Evolutionary conservation across 2,888 invertebrate species (phyloP), one percentile per base, ranked within the genome.

Genomic region (Idaea biselata): DNA sequence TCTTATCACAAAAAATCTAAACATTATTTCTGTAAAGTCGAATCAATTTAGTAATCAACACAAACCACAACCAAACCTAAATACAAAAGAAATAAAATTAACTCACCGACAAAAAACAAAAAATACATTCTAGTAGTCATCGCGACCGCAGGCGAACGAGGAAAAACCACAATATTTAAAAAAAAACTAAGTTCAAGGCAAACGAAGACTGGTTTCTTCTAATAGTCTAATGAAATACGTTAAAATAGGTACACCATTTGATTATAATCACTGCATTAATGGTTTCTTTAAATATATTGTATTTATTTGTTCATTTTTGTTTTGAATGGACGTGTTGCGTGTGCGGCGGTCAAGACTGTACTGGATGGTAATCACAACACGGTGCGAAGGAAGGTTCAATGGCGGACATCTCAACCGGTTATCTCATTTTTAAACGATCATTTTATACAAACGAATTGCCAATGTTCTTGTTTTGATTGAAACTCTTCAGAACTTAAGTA

Each of bases 41-140:
- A 44, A 44, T 0, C 44, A 44, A 44, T 44, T 44, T 14, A 0
- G 11, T 7, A 8, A 25, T 8, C 7, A 44, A 8, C 11, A 44
- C 14, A 8, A 11, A 44, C 44, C 44, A 11, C 44, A 44, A 0
- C 11, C 11, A 11, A 3, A 44, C 7, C 14, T 44, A 44, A 44
- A 44, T 44, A 44, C 44, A n/a, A 53, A 58, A 16, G 59, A 56
- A 44, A 57, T 58, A 66, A 72, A 72, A 71, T 58, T 66, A 79
- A 88, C 91, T 91, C 69, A 91, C 91, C 91, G 65, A 84, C 77
- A 83, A 88, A 85, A 79, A 89, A 74, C 66, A 84, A 69, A 66
- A 83, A 75, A 76, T 71, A 80, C 71, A 84, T 77, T 73, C 74
- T 77, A 62, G 77, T 72, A 80, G 76, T 76, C 91, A 91, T 91